These are phyloP conservation scores for Pyrgilauda ruficollis DNA, from an alignment of 2,113 vertebrate species.

Conservation along the genomic window DNA sequence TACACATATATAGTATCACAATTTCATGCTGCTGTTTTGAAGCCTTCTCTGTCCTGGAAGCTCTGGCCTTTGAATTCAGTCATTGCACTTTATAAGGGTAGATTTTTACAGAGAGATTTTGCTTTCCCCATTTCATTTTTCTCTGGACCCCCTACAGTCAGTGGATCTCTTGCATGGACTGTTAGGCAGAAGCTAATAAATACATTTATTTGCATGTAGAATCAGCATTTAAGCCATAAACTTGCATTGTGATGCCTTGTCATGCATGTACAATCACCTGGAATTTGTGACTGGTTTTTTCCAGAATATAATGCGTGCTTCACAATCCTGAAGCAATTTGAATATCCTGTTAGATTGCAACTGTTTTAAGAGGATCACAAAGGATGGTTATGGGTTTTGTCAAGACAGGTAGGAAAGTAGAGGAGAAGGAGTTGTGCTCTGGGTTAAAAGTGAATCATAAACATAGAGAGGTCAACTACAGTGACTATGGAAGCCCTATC, in stretches of 20 bases:
- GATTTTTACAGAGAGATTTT: background rate
- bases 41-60: background rate
- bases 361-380: background rate
- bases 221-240: background rate
- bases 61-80: background rate
- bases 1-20: background rate
- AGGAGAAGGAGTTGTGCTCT: rapidly evolving
- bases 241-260: background rate
- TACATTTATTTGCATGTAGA: background rate
- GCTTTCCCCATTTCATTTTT: background rate
- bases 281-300: background rate
- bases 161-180: background rate
- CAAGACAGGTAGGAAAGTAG: background rate
- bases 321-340: background rate
- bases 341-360: background rate
- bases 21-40: background rate
- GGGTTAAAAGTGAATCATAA: background rate
- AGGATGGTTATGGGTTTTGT: background rate
- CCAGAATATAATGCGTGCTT: background rate
- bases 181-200: background rate
- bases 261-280: background rate
- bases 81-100: background rate
- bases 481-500: background rate
- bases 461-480: background rate
- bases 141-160: background rate